Evolutionary conservation across 1,140 invertebrate genomes (phyloP), one percentile per base, ranked within the genome.

Genomic region (Vollenhovia emeryi): DNA sequence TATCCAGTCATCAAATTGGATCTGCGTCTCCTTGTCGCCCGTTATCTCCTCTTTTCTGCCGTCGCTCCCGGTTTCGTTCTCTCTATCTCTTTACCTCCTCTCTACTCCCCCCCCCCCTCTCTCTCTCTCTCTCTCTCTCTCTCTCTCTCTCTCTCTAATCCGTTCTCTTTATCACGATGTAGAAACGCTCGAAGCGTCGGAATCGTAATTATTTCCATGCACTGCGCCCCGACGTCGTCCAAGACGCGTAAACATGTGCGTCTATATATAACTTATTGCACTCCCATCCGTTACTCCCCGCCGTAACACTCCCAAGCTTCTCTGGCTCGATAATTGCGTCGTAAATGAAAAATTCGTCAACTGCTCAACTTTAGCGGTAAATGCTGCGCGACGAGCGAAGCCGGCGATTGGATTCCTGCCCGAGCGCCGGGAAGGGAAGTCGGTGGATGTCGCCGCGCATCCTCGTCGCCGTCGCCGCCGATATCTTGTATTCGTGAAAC

Each of bases 1-100:
- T 93, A 93, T 92, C 89, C 90, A 91, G 89, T 93, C 92, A 93
- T 93, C 92, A 93, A 93, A 93, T 93, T 93, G 92, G 91, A 93
- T 93, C 78, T 87, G 87, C 68, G 55, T 74, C 21, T 87, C 75
- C 83, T 85, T 87, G 74, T 68, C 55, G 57, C 57, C 66, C 80
- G 73, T 71, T 76, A 69, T 84, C 64, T 86, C 43, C 66, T 69
- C 75, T 86, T 83, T 82, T 83, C 68, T 73, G 60, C 64, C 57
- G 40, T 86, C 78, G 62, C 43, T 45, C 55, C 62, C 75, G 62
- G 40, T 82, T 66, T 66, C 62, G 21, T 78, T 48, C 62, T 66
- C 62, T 59, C 75, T 50, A 24, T 80, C 75, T 45, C 75, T 68
- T 36, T 60, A 30, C 78, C 21, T 66, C 30, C 24, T 60, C 33